These are phyloP conservation scores for Pyrochroa serraticornis DNA, from an alignment of 2,888 invertebrate species.

Conservation along the genomic window DNA sequence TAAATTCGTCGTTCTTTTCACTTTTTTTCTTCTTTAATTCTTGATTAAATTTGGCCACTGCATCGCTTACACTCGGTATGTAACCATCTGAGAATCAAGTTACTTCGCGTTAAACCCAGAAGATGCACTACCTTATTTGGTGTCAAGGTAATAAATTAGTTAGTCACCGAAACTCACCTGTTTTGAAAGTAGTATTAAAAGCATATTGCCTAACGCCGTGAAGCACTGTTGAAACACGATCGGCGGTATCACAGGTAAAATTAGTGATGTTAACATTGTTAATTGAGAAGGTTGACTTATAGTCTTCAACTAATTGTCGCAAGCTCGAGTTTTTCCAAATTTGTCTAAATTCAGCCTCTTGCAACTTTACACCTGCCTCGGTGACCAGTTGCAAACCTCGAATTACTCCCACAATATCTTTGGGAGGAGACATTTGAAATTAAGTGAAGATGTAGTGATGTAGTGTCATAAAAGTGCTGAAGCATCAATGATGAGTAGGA, in stretches of 20 bases:
- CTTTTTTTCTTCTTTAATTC: not conserved
- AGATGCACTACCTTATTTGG: constrained; percentile 13
- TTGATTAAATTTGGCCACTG: not conserved
- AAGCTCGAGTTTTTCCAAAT: constrained; percentile 76
- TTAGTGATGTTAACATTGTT: constrained; percentile 47
- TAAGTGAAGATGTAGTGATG: constrained; percentile 14
- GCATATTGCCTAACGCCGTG: constrained; percentile 72
- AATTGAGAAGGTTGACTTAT: constrained; percentile 40
- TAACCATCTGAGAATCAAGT: too few species aligned
- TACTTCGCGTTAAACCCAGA: too few species aligned
- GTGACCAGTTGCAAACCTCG: constrained; percentile 73
- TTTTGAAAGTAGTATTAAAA: constrained; percentile 21
- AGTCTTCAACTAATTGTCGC: constrained; percentile 56
- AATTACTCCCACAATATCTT: constrained; percentile 71
- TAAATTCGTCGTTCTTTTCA: constrained; percentile 44
- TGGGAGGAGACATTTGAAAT: constrained; percentile 62
- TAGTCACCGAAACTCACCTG: constrained; percentile 33
- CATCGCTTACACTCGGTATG: not conserved
- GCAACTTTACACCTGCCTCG: constrained; percentile 69
- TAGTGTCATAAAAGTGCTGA: too few species aligned
- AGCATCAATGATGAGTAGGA: too few species aligned
- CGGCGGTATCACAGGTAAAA: constrained; percentile 64
- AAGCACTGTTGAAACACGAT: constrained; percentile 71
- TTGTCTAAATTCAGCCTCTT: constrained; percentile 65
- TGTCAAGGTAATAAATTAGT: constrained; percentile 4